A percentile compares a stretch with the other conserved stretches of the same genome.
These are phyloP conservation scores for Grammomys dolichurus DNA, from an alignment of 2,113 vertebrate genomes.

Conservation along the genomic window DNA sequence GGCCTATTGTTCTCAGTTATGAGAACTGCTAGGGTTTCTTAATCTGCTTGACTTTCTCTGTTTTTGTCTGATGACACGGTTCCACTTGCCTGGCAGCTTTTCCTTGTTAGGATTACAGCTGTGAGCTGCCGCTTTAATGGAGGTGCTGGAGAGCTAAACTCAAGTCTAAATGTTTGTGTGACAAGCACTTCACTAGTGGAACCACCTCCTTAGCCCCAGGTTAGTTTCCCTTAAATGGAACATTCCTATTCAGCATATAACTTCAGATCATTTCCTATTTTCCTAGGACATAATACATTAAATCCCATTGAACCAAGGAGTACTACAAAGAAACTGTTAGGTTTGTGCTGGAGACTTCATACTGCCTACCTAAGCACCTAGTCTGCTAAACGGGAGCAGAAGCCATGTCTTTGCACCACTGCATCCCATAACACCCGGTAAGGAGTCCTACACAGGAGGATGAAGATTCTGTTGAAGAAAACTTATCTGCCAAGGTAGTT, in stretches of 20 bases:
- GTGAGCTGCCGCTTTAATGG: neutral
- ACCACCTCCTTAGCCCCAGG: neutral
- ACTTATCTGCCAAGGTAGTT: constrained; percentile 1
- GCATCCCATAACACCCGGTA: neutral
- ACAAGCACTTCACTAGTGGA: neutral
- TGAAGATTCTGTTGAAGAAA: constrained; percentile 38
- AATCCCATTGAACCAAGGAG: neutral
- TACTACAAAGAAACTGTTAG: neutral
- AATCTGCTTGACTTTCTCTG: no score
- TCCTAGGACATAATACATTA: neutral
- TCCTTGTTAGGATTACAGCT: neutral
- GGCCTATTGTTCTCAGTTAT: no score
- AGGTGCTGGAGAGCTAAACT: neutral
- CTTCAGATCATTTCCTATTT: neutral
- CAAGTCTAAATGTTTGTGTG: neutral
- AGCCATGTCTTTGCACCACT: neutral
- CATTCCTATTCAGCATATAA: neutral
- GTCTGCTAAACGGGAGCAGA: neutral
- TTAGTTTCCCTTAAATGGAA: neutral
- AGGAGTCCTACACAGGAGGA: neutral
- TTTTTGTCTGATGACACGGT: no score
- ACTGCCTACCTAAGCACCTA: neutral
- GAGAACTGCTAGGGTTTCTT: no score
- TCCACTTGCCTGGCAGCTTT: neutral
- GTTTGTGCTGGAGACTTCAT: neutral